A percentile compares a stretch with the other conserved stretches of the same genome.
phyloP scores from a whole-genome alignment of 2,113 vertebrate genomes.

The Monopterus albus region DNA sequence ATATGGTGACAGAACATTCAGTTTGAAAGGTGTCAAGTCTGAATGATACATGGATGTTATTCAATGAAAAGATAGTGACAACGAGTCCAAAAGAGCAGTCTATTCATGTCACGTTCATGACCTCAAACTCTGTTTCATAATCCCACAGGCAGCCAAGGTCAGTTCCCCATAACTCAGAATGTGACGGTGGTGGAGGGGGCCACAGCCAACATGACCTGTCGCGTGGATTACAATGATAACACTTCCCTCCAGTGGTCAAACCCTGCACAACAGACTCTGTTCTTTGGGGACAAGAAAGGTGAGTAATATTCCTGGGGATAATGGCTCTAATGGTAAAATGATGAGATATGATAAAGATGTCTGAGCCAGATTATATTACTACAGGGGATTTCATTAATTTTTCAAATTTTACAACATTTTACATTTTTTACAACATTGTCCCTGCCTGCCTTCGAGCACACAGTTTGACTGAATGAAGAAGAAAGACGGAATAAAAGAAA shows the following conservation, averaged over 20 bases:
- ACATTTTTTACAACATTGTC: slow-evolving; percentile 16
- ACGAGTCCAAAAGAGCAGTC: slow-evolving; percentile 1
- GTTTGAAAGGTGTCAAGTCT: slow-evolving; percentile 31
- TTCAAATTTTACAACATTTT: slow-evolving; percentile 39
- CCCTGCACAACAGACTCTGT: slow-evolving; percentile 99
- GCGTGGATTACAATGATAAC: slow-evolving; percentile 99
- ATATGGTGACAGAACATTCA: slow-evolving; percentile 32
- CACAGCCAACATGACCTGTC: slow-evolving; percentile 97
- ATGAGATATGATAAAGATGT: slow-evolving; percentile 52
- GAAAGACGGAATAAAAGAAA: slow-evolving; percentile 25
- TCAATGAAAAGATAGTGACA: slow-evolving; percentile 16
- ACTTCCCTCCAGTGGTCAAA: slow-evolving; percentile 99
- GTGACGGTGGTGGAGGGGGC: slow-evolving; percentile 96
- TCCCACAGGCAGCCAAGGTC: slow-evolving; percentile 90
- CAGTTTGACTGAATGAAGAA: slow-evolving; percentile 28
- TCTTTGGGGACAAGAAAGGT: slow-evolving; percentile 99
- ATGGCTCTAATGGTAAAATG: slow-evolving; percentile 42
- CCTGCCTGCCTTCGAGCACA: slow-evolving; percentile 19
- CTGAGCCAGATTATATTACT: slow-evolving; percentile 42
- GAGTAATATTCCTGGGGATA: slow-evolving; percentile 51
- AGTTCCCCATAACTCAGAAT: slow-evolving; percentile 96
- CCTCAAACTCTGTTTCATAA: slow-evolving; percentile 82
- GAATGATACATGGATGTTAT: slow-evolving; percentile 34
- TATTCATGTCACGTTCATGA: slow-evolving; percentile 71
- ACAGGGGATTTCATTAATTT: slow-evolving; percentile 41